Evolutionary conservation across 2,797 vertebrate species (phyloP).

Genomic region (Diceros bicornis): DNA sequence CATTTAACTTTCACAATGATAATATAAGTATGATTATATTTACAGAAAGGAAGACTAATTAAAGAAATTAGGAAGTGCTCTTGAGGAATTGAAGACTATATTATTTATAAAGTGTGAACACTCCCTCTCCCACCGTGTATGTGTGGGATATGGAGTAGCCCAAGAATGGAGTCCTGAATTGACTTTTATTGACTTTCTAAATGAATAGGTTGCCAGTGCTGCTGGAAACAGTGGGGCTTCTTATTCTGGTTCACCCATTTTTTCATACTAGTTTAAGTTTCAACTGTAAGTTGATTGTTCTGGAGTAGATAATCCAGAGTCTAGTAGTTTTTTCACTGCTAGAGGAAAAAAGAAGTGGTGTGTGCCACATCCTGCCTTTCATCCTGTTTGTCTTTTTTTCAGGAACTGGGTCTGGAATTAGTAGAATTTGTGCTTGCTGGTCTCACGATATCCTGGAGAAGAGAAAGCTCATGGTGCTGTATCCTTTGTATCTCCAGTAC

Average conservation of each 20-base stretch:
- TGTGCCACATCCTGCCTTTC: neutral
- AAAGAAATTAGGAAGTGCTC: neutral
- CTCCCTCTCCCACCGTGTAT: neutral
- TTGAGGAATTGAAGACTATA: neutral
- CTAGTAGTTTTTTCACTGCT: neutral
- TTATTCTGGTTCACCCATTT: neutral
- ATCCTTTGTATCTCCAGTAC: neutral
- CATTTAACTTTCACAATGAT: neutral
- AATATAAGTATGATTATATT: neutral
- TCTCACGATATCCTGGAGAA: neutral
- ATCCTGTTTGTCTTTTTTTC: neutral
- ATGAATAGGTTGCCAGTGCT: neutral
- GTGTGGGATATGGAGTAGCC: neutral
- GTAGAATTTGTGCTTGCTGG: neutral
- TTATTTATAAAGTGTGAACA: neutral
- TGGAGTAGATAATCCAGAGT: neutral
- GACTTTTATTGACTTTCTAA: constrained; percentile 28
- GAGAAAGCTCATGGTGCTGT: neutral
- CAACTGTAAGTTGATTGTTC: neutral
- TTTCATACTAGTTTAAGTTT: constrained; percentile 25
- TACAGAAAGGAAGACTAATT: neutral
- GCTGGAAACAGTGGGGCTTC: neutral
- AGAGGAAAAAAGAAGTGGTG: neutral
- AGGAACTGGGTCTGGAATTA: neutral
- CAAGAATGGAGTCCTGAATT: neutral